Evolutionary conservation across 2,113 vertebrate genomes (phyloP).

Genomic region (Zosterops japonicus): DNA sequence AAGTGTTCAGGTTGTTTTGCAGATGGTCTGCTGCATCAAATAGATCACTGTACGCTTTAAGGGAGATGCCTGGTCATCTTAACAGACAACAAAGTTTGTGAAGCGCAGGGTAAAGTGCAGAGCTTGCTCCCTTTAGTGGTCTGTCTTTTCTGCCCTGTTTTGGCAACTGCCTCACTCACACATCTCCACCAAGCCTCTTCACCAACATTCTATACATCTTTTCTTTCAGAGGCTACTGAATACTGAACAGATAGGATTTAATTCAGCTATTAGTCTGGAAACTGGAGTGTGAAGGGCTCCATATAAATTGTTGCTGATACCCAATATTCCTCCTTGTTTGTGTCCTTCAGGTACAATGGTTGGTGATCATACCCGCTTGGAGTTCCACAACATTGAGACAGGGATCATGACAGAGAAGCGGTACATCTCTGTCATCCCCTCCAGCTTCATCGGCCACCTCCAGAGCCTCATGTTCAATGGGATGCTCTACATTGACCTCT

Average conservation of each 20-base stretch:
- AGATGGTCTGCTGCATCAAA: neutral
- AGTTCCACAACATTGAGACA: constrained; percentile 98
- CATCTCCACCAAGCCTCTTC: neutral
- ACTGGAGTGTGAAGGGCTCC: neutral
- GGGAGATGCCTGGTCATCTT: neutral
- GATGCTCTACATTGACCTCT: constrained; percentile 95
- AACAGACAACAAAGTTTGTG: neutral
- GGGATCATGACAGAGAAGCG: constrained; percentile 97
- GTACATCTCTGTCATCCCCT: constrained; percentile 92
- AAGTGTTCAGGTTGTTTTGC: neutral
- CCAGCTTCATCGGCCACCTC: constrained; percentile 96
- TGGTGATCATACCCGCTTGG: constrained; percentile 97
- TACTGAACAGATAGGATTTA: neutral
- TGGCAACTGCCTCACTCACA: neutral
- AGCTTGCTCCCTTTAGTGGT: neutral
- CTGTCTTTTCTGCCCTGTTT: neutral
- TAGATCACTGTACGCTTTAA: neutral
- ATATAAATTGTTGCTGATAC: neutral
- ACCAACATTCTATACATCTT: neutral
- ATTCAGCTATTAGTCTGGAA: neutral
- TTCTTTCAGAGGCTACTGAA: neutral
- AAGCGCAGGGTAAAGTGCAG: neutral
- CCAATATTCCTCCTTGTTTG: neutral
- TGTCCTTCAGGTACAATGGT: constrained; percentile 90
- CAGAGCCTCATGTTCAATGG: constrained; percentile 98